Conservation (phyloP, 2,888 invertebrate genomes). For the Microctonus aethiopoides region DNA sequence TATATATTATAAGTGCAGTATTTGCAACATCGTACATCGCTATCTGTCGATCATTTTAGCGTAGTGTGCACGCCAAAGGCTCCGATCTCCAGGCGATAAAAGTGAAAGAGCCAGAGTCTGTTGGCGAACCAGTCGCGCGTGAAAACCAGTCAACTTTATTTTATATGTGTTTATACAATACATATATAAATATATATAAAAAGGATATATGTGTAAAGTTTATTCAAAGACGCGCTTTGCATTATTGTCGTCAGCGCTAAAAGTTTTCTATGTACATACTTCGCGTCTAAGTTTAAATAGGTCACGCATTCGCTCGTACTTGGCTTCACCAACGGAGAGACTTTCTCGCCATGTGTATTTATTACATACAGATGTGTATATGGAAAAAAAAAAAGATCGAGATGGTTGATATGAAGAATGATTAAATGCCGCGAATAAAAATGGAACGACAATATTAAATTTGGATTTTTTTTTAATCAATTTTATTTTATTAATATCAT, state of each 20-base stretch:
- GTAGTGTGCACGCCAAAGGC: constrained; percentile 28
- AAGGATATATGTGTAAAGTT: not conserved
- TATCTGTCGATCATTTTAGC: constrained; percentile 21
- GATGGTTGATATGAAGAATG: not conserved
- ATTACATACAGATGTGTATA: not conserved
- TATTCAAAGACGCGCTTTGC: constrained; percentile 14
- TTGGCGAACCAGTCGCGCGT: constrained; percentile 34
- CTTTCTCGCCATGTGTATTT: constrained; percentile 10
- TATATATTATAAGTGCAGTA: constrained; percentile 6
- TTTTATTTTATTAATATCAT: not conserved
- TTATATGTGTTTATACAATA: constrained; percentile 21
- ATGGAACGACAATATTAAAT: too few relatives aligned
- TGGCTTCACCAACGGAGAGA: constrained; percentile 3
- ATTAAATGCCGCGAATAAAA: too few relatives aligned
- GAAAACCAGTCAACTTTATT: constrained; percentile 32
- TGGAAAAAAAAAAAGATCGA: not conserved
- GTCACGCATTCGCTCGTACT: constrained; percentile 20
- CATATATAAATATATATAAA: not conserved
- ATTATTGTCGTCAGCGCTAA: constrained; percentile 1
- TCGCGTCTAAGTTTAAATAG: constrained; percentile 16
- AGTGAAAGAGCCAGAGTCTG: constrained; percentile 30
- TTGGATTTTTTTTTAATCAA: not conserved
- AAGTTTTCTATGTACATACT: not conserved
- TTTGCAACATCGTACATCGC: constrained; percentile 25
- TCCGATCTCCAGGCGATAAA: constrained; percentile 36